A percentile compares a stretch with the other conserved stretches of the same genome.
These are phyloP conservation scores for Mormyrops attenuatus DNA, from an alignment of 2,797 vertebrate species.

Conservation along the genomic window DNA sequence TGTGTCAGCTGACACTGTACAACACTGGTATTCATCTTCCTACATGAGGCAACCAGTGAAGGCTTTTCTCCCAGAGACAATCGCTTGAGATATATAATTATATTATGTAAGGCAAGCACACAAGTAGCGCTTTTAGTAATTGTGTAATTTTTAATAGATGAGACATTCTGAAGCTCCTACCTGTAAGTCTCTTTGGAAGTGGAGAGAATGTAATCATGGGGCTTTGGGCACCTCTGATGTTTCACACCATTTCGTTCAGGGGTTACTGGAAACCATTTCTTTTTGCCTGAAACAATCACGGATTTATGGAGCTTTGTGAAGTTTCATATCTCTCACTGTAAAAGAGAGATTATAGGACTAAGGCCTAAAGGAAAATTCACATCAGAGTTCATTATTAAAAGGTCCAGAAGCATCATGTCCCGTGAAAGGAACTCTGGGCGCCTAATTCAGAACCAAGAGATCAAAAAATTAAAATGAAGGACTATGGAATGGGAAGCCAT, in stretches of 20 bases:
- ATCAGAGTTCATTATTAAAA: neutral
- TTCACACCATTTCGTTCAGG: constrained; percentile 5
- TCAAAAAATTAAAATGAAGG: neutral
- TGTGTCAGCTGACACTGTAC: neutral
- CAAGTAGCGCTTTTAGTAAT: neutral
- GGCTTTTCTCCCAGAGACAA: neutral
- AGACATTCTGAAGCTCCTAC: neutral
- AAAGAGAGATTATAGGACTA: constrained; percentile 4
- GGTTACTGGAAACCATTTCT: neutral
- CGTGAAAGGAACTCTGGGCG: neutral
- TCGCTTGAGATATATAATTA: neutral
- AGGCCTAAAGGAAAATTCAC: neutral
- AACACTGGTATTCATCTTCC: constrained; percentile 1
- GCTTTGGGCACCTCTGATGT: neutral
- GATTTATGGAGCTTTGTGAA: neutral
- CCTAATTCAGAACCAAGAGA: neutral
- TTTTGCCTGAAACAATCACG: constrained; percentile 3
- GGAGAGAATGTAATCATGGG: neutral
- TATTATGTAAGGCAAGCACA: neutral
- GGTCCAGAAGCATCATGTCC: neutral
- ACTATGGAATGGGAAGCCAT: neutral
- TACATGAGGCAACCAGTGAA: neutral
- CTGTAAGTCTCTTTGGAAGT: neutral
- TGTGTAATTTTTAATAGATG: neutral
- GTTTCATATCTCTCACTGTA: neutral